Conservation (phyloP, 2,797 vertebrate genomes). For the Prunella strophiata region DNA sequence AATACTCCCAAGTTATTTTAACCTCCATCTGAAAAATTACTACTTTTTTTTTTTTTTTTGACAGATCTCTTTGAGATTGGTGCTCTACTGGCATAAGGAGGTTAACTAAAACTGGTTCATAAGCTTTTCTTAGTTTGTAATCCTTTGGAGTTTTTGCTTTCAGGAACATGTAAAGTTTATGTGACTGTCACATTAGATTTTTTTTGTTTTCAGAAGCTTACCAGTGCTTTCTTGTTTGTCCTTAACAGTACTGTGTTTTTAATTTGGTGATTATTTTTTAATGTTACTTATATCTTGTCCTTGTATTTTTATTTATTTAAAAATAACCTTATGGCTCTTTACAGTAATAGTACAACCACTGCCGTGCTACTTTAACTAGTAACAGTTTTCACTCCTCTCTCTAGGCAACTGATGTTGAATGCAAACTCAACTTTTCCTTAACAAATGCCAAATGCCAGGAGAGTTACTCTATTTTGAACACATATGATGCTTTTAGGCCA, state of each 20-base stretch:
- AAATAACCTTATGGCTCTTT: slow-evolving; percentile 31
- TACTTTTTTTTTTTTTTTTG: slow-evolving; percentile 40
- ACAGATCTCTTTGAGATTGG: slow-evolving; percentile 60
- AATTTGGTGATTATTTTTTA: not conserved
- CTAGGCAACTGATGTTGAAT: not conserved
- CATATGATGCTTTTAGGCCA: not conserved
- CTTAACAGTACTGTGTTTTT: not conserved
- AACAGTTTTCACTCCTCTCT: not conserved
- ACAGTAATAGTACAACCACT: not conserved
- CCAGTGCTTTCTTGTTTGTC: not conserved
- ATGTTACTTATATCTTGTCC: not conserved
- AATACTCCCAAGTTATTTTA: slow-evolving; percentile 75
- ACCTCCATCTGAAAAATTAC: slow-evolving; percentile 73
- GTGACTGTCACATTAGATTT: not conserved
- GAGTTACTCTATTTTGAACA: not conserved
- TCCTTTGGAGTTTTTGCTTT: slow-evolving; percentile 48
- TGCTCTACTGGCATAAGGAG: slow-evolving; percentile 71
- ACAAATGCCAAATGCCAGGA: not conserved
- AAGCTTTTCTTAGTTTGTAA: slow-evolving; percentile 23
- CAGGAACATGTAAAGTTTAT: not conserved
- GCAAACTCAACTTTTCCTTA: not conserved
- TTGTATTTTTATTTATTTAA: not conserved
- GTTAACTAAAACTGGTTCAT: slow-evolving; percentile 51
- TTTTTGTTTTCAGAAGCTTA: slow-evolving; percentile 1
- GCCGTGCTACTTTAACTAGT: not conserved